Base-by-base conservation (phyloP, 2,797 vertebrate species). In the Siniperca scherzeri region DNA sequence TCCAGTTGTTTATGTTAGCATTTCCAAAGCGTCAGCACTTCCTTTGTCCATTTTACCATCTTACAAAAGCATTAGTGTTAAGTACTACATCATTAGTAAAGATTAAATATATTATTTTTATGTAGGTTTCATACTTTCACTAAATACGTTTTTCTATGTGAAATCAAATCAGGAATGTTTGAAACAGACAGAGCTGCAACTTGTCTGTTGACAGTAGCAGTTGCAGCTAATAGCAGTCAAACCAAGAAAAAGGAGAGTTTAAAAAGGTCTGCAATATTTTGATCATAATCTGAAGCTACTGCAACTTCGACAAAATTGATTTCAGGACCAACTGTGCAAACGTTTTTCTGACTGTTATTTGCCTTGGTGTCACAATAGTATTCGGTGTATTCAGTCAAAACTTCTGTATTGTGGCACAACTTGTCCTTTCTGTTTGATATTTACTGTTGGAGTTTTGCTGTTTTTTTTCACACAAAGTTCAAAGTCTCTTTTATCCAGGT, bases 401-500 rank as follows among this genome's bases (percentile, higher is more conserved):
- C 60, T 3, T n/a, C 8, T 36, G 13, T 42, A 0, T 21, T 6
- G 16, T 21, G 44, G 30, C 16, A 25, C 52, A 42, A 2, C 27
- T 17, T 7, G 27, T 27, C 12, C 67, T 82, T 48, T 62, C 82
- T 68, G 59, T 40, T 85, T 81, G 74, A 87, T 64, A 60, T 82
- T 56, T 69, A 12, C 70, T 69, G 33, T 71, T 30, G 10, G 56
- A 70, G 21, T 19, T 70, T 70, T 67, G 74, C 65, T 42, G n/a
- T 36, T 85, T 40, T 40, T 1, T 40, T 40, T 40, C 59, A 14
- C 74, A 52, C 33, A 48, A 44, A 70, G 86, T 84, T 84, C 81
- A 88, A 79, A 85, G 81, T 83, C 38, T 79, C 21, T 57, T 62
- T 82, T 40, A 84, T 88, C 76, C 73, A 75, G 88, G 87, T 88